A percentile compares a stretch with the other conserved stretches of the same genome.
Conservation (phyloP, 2,797 vertebrate genomes). For the Halcyon chelicuti region DNA sequence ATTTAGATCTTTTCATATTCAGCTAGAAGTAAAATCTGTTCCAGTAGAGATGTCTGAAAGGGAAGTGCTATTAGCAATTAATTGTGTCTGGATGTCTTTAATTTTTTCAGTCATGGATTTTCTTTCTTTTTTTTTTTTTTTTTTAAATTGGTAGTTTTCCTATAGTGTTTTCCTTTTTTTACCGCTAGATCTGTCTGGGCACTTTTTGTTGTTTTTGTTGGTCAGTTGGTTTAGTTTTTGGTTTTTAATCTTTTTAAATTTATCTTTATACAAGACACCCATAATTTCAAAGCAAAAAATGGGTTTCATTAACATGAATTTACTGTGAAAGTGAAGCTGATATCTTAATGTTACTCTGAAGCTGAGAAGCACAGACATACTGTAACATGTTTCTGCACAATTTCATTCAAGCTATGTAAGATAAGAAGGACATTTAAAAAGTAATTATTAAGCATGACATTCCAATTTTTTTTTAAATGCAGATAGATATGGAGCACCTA, state of each 20-base stretch:
- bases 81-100: neutral
- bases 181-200: neutral
- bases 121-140: too few relatives aligned
- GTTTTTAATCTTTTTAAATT: neutral
- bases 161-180: neutral
- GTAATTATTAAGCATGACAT: slow-evolving; percentile 33
- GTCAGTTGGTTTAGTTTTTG: neutral
- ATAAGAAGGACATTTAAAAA: slow-evolving; percentile 21
- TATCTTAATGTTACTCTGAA: slow-evolving; percentile 1
- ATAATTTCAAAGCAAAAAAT: neutral
- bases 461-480: neutral
- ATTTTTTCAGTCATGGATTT: neutral
- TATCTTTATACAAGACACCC: neutral
- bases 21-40: neutral
- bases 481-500: slow-evolving; percentile 13
- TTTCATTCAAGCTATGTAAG: neutral
- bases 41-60: neutral
- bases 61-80: neutral
- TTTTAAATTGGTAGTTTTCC: neutral
- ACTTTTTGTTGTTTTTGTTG: neutral
- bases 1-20: neutral
- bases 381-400: neutral
- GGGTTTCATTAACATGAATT: neutral
- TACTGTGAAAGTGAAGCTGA: neutral
- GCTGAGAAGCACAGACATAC: neutral